Base-by-base conservation (phyloP, 2,113 vertebrate species). In the Daubentonia madagascariensis region DNA sequence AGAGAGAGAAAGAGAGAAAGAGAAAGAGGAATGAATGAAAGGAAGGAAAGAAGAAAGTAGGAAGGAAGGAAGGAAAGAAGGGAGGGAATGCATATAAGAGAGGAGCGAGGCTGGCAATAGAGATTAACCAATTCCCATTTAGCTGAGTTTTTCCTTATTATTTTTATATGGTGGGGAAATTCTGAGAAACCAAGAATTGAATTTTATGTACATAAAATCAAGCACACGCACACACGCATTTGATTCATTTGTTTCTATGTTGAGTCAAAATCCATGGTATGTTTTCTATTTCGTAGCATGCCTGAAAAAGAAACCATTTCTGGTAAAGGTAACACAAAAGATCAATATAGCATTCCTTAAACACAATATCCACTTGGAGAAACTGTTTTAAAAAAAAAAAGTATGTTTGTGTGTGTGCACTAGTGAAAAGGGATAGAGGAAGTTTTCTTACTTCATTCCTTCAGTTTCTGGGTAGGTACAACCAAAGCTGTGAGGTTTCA, bases 101-200 rank as follows among this genome's bases (percentile, higher is more conserved):
- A 88, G 85, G 45, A 18, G 25, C 73, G 97, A 63, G 80, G 1
- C 23, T 80, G 85, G 14, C 32, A 84, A 98, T 95, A 70, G 57
- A 91, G 40, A 96, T 48, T n/a, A 67, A 85, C 65, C 73, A 95
- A 22, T 95, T 95, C 50, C n/a, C 94, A 96, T 18, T 72, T 48
- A 57, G 2, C 3, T 91, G 40, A 35, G 8, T 5, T 13, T 5
- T 78, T 43, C 23, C 30, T 57, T 57, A 45, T 28, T 76, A n/a
- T 76, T 97, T 80, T 89, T 57, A 76, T 40, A 70, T 3, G 20
- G 20, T 16, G 4, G 52, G 89, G 22, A 84, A 40, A 54, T 61
- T 67, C 54, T 57, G 30, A 95, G n/a, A 81, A 96, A 94, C 13
- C 83, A 84, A 95, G 81, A 83, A 37, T 9, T 75, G 13, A 94